Conservation (phyloP, 1,140 invertebrate genomes). For the Leptinotarsa lineolata region DNA sequence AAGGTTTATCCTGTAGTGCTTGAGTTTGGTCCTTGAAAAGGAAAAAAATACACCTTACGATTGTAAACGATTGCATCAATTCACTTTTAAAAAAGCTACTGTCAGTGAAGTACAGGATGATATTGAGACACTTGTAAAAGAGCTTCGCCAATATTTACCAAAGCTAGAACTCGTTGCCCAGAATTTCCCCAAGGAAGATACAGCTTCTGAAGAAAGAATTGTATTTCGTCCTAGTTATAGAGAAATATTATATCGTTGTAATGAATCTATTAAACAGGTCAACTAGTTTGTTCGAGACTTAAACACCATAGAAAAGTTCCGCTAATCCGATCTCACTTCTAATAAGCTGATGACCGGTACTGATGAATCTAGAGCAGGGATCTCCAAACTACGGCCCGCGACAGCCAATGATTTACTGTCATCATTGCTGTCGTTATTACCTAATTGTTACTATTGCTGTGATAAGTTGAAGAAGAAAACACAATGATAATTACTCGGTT, state of each 20-base stretch:
- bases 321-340: neutral
- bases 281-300: neutral
- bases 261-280: neutral
- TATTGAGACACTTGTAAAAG: neutral
- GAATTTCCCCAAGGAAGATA: neutral
- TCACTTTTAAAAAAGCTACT: too few species aligned
- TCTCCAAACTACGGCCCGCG: too few species aligned
- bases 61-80: too few species aligned
- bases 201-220: neutral
- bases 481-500: too few species aligned
- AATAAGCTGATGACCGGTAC: neutral
- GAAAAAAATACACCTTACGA: too few species aligned
- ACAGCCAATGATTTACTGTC: too few species aligned
- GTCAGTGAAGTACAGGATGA: neutral
- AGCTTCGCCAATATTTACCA: neutral
- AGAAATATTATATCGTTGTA: neutral
- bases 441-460: too few species aligned
- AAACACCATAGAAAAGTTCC: neutral
- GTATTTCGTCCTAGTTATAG: neutral
- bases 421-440: too few species aligned
- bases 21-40: too few species aligned
- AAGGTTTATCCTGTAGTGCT: too few species aligned
- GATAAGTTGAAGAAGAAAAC: too few species aligned
- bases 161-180: neutral
- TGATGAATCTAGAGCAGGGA: neutral